Base-by-base conservation (phyloP, 2,113 vertebrate species). In the Thamnaconus septentrionalis region DNA sequence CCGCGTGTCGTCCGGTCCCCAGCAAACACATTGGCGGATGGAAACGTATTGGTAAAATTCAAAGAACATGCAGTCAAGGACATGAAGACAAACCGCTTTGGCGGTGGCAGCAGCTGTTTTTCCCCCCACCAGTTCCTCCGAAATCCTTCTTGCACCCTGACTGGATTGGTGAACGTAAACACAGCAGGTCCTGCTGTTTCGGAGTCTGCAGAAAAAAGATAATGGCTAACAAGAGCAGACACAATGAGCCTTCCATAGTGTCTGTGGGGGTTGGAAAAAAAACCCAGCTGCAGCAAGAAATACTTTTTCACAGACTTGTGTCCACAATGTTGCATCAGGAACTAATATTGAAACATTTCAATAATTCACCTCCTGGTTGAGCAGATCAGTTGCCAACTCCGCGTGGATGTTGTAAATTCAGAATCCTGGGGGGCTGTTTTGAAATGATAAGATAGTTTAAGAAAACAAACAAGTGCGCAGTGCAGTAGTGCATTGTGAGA, bases 261-360 rank as follows among this genome's bases (percentile, higher is more conserved):
- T 53, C 47, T 55, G 41, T 31, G 18, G 18, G 18, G 18, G 18
- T 31, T 1, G 18, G 18, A 31, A 31, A 61, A 39, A 46, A 56
- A 46, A 56, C 3, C 9, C 61, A 42, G 40, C 44, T 56, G 50
- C 49, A 7, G 59, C 58, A 61, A 44, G 54, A 47, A 62, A 46
- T 59, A 11, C n/a, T 40, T 11, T 61, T 64, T 31, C 18, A 49
- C 57, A 72, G 40, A 54, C 62, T 31, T 31, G 18, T 31, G 18
- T 31, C 18, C 18, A 31, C 7, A n/a, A 64, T 79, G 41, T 77
- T 75, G 73, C 69, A 71, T 71, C 66, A 82, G 58, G 59, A 59
- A 51, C 53, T 62, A 71, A 56, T 56, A 57, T 31, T 48, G 57
- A 41, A 1, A 8, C 44, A 69, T 18, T 4, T 56, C 61, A 64